phyloP scores from a whole-genome alignment of 2,888 invertebrate genomes.

The Arctia plantaginis region DNA sequence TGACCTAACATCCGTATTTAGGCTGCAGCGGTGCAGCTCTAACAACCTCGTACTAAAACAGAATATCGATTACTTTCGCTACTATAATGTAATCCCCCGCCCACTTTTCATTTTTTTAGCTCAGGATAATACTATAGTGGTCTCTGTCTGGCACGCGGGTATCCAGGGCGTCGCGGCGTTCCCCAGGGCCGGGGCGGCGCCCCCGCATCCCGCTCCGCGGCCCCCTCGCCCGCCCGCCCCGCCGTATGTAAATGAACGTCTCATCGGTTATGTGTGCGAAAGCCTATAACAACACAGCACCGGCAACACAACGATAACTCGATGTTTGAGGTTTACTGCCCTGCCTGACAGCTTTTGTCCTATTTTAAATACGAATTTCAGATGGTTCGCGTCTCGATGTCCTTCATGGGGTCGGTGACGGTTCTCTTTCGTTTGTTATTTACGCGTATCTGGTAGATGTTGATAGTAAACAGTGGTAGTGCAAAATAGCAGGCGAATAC shows the following conservation, averaged over 20 bases:
- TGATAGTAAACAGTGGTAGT: constrained; percentile 54
- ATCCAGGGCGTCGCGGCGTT: constrained; percentile 66
- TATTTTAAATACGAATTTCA: constrained; percentile 80
- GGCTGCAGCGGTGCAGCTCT: constrained; percentile 84
- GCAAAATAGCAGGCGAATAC: constrained; percentile 51
- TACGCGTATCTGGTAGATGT: constrained; percentile 37
- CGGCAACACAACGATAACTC: constrained; percentile 62
- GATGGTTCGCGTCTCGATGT: constrained; percentile 75
- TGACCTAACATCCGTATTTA: constrained; percentile 81
- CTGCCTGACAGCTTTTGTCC: constrained; percentile 84
- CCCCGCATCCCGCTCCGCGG: constrained; percentile 61
- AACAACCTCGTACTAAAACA: constrained; percentile 85
- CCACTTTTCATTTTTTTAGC: constrained; percentile 86
- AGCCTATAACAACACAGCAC: constrained; percentile 61
- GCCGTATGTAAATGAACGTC: constrained; percentile 87
- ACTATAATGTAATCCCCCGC: constrained; percentile 88
- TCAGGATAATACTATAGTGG: constrained; percentile 81
- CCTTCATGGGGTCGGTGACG: constrained; percentile 48
- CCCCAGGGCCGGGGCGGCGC: constrained; percentile 62
- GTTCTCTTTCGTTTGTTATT: constrained; percentile 48
- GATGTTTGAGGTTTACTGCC: constrained; percentile 83
- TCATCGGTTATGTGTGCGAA: constrained; percentile 75
- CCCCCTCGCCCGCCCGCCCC: constrained; percentile 65
- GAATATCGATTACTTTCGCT: constrained; percentile 88
- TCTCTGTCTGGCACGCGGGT: constrained; percentile 74